These are phyloP conservation scores for Myiagra hebetior DNA, from an alignment of 2,113 vertebrate species.

Conservation along the genomic window DNA sequence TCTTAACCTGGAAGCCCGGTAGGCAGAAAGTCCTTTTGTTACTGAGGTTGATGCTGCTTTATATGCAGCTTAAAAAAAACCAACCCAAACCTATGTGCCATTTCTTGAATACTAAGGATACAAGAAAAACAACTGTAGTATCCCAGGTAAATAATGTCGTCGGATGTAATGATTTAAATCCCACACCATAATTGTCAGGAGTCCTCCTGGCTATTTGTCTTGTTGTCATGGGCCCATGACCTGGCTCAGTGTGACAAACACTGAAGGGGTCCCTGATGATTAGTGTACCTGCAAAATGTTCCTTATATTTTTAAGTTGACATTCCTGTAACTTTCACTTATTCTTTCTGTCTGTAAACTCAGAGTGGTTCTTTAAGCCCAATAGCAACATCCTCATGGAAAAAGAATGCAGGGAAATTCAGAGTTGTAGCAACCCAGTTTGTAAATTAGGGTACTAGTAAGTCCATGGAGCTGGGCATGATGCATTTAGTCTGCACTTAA, in stretches of 20 bases:
- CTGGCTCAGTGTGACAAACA: neutral
- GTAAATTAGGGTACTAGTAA: neutral
- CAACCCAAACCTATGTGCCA: neutral
- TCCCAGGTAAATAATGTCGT: neutral
- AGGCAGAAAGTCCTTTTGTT: neutral
- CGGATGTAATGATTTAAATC: neutral
- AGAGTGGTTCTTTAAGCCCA: neutral
- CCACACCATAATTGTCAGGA: neutral
- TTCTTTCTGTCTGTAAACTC: neutral
- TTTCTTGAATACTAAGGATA: neutral
- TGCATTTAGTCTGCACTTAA: neutral
- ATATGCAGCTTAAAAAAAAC: neutral
- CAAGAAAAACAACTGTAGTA: neutral
- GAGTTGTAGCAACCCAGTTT: neutral
- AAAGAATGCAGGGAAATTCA: neutral
- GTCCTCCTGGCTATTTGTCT: neutral
- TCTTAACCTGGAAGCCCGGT: neutral
- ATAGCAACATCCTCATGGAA: neutral
- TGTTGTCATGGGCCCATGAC: neutral
- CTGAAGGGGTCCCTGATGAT: too few relatives aligned
- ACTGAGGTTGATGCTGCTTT: neutral
- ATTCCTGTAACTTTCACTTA: neutral
- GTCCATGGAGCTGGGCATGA: neutral
- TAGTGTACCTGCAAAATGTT: neutral
- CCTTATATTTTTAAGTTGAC: neutral